phyloP scores from a whole-genome alignment of 2,888 invertebrate genomes.

The Erebia ligea region DNA sequence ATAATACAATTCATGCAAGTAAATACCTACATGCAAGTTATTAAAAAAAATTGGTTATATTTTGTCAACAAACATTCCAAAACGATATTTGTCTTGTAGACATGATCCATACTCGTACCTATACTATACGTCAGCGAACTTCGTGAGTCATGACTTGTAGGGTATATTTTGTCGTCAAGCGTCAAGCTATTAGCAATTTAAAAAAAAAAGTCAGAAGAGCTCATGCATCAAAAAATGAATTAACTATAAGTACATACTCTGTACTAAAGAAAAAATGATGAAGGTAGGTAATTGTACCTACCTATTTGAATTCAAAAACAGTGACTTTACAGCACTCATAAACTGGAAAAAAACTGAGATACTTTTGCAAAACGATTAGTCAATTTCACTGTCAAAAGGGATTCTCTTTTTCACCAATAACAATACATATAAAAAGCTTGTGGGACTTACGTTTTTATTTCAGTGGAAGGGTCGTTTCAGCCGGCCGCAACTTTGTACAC shows the following conservation, averaged over 20 bases:
- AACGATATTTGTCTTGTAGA: background rate
- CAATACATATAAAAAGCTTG: slow-evolving; percentile 57
- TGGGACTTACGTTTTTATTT: slow-evolving; percentile 64
- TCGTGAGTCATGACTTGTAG: background rate
- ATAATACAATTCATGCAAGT: too few species aligned
- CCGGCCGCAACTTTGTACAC: slow-evolving; percentile 63
- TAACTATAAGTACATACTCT: too few species aligned
- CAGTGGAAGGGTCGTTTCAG: slow-evolving; percentile 51
- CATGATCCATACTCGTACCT: background rate
- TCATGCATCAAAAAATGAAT: too few species aligned
- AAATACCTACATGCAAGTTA: too few species aligned
- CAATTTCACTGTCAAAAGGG: slow-evolving; percentile 7
- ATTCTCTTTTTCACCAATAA: slow-evolving; percentile 45
- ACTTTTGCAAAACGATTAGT: slow-evolving; percentile 1
- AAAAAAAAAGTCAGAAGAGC: background rate
- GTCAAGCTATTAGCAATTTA: background rate
- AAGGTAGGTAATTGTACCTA: background rate
- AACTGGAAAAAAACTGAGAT: too few species aligned
- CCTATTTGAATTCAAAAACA: background rate
- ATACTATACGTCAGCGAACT: background rate
- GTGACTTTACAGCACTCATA: background rate
- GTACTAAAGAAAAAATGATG: too few species aligned
- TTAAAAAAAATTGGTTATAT: background rate
- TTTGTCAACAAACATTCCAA: background rate
- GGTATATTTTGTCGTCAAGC: background rate